Base-by-base conservation (phyloP, 2,888 invertebrate genomes). In the Lacanobia oleracea region DNA sequence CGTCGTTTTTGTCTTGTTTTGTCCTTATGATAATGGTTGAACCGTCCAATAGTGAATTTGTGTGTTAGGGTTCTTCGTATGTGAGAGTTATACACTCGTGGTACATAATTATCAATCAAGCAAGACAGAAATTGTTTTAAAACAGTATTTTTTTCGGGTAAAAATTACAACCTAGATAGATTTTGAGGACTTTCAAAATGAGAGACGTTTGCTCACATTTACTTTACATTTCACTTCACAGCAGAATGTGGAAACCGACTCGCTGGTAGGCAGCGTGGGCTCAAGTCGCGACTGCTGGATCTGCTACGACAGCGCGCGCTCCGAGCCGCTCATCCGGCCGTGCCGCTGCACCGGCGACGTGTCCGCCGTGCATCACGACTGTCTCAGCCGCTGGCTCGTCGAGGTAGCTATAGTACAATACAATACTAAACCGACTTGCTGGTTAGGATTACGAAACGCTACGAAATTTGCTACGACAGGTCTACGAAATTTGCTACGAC, bases 261-360 rank as follows among this genome's bases (percentile, higher is more conserved):
- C 95, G 0, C 88, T 95, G 37, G 95, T 95, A 51, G 94, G 93
- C 83, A 93, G 94, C 80, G 91, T 93, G 67, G 91, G 93, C 0
- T 94, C 95, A 0, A 84, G 82, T 0, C 94, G 95, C 87, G 99
- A 99, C 92, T 99, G 99, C 92, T 99, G 99, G 98, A 99, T 99
- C 87, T 99, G 99, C 93, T 99, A 99, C 91, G 99, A 99, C 93
- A 96, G 96, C 80, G 97, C 98, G 50, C 97, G 98, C 70, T 94
- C 96, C 27, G 98, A 99, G 89, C 98, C 98, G 2, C 96, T 99
- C 74, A 99, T 99, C 90, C 97, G 98, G 86, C 99, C 99, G 16
- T 99, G 99, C 89, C 97, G 97, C 71, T 99, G 99, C 92, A 97
- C 98, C 59, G 99, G 99, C 12, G 99, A 99, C 93, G 98, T 98